A percentile compares a stretch with the other conserved stretches of the same genome.
phyloP scores from a whole-genome alignment of 1,140 invertebrate genomes.

The Drosophila repleta region DNA sequence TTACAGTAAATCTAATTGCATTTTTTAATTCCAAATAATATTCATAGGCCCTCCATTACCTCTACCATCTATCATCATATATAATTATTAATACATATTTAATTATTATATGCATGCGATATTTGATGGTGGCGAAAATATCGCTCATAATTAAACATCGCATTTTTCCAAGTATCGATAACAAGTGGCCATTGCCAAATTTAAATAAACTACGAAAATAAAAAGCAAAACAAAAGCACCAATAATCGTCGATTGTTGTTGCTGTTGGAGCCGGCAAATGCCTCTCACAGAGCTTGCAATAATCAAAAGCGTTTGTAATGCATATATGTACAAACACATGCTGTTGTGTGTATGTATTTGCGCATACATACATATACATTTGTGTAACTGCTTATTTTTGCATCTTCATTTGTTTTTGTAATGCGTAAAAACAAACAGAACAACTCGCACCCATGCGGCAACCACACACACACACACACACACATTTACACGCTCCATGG shows the following conservation, averaged over 20 bases:
- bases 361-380: not conserved
- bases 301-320: constrained; percentile 6
- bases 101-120: too few relatives aligned
- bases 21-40: too few relatives aligned
- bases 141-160: not conserved
- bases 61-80: too few relatives aligned
- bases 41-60: too few relatives aligned
- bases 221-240: constrained; percentile 42
- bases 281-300: constrained; percentile 39
- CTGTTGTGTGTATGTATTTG: not conserved
- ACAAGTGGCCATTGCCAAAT: not conserved
- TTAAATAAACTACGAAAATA: constrained; percentile 22
- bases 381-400: constrained; percentile 33
- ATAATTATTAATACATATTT: too few relatives aligned
- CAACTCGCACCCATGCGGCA: not conserved
- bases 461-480: too few relatives aligned
- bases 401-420: constrained; percentile 42
- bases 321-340: not conserved
- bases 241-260: constrained; percentile 13
- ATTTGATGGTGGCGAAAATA: too few relatives aligned
- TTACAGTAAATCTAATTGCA: not conserved
- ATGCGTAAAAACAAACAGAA: constrained; percentile 9
- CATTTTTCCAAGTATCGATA: constrained; percentile 31
- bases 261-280: constrained; percentile 27
- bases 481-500: not conserved